Base-by-base conservation (phyloP, 2,113 vertebrate genomes). In the Oreochromis spilurus region DNA sequence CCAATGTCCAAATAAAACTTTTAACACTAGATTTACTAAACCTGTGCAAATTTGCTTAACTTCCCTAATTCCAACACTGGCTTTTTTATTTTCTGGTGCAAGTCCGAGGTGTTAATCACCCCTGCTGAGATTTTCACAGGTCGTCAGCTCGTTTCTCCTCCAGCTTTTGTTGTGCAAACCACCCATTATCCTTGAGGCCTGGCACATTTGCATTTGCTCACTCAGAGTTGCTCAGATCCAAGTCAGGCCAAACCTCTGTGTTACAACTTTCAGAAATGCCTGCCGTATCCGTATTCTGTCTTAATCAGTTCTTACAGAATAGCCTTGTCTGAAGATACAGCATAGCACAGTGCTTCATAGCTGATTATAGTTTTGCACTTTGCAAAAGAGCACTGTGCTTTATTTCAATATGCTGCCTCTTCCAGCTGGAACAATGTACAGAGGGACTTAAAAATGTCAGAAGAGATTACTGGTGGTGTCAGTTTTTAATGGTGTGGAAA, bases 391-490 rank as follows among this genome's bases (percentile, higher is more conserved):
- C 16, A 40, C 54, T 77, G 54, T 24, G 48, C 65, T 84, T 57
- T 26, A 1, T 70, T 78, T 81, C 78, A 86, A 82, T 53, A 26
- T 48, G 52, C 52, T 11, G 31, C 2, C 13, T 14, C 3, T 67
- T 88, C 77, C 87, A 91, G 81, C 40, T 84, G 87, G 84, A 88
- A 48, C 21, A 45, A 55, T 38, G 79, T 34, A 50, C 45, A 55
- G 50, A 36, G 16, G 54, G 53, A 91, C 54, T 82, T 60, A 40
- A 81, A 87, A 79, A 31, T 79, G 87, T 82, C 87, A 86, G 31
- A 70, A 82, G 70, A 12, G 48, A 11, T 88, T 83, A 70, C 17
- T 87, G 10, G 3, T 52, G 12, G 11, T 82, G 52, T 82, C 65
- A 31, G 7, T 48, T 81, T 84, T 55, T 29, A 84, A 82, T 21